Evolutionary conservation across 2,888 invertebrate genomes (phyloP).

Genomic region (Apamea anceps): DNA sequence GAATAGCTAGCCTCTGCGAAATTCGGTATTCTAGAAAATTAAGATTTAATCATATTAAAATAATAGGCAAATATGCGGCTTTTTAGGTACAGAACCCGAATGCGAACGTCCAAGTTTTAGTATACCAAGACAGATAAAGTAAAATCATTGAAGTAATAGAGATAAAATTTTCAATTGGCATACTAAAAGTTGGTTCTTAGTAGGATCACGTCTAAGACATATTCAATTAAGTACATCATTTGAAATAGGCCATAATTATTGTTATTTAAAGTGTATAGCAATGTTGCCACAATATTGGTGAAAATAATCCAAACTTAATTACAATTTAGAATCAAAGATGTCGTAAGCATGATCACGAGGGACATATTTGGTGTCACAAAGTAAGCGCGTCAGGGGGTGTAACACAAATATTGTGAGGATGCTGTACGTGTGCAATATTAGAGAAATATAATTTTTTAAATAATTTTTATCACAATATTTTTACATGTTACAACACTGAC

Average conservation of each 20-base stretch:
- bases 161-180: conserved; percentile 45
- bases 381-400: conserved; percentile 69
- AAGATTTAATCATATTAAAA: conserved; percentile 49
- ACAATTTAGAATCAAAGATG: conserved; percentile 59
- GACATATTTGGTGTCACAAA: conserved; percentile 67
- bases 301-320: conserved; percentile 58
- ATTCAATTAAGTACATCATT: conserved; percentile 55
- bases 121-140: conserved; percentile 52
- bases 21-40: conserved; percentile 44
- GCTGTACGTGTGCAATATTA: conserved; percentile 58
- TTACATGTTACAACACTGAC: conserved; percentile 71
- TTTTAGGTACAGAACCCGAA: conserved; percentile 65
- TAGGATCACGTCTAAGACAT: conserved; percentile 72
- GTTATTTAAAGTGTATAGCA: conserved; percentile 68
- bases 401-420: conserved; percentile 70
- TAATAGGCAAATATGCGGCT: conserved; percentile 58
- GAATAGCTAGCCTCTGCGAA: conserved; percentile 60
- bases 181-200: conserved; percentile 69
- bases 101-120: conserved; percentile 65
- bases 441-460: conserved; percentile 58
- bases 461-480: conserved; percentile 70
- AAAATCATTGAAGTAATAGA: conserved; percentile 45
- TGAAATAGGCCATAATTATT: conserved; percentile 72
- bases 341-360: conserved; percentile 75
- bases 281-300: conserved; percentile 69